phyloP scores from a whole-genome alignment of 1,140 invertebrate species.

The Lerema accius region DNA sequence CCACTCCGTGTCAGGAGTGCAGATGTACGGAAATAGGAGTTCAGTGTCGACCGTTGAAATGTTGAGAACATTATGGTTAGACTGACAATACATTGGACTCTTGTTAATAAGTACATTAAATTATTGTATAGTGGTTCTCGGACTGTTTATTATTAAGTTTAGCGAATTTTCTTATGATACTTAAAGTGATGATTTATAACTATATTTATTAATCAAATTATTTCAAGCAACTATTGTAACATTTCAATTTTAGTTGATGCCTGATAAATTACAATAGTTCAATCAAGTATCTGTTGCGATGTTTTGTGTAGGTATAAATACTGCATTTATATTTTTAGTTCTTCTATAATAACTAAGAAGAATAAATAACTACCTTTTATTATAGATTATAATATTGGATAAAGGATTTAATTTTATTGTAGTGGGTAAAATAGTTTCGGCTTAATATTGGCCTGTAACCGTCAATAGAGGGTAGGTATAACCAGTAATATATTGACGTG shows the following conservation, averaged over 20 bases:
- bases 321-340: not conserved
- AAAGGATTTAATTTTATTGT: not conserved
- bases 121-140: slow-evolving; percentile 42
- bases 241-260: not conserved
- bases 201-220: slow-evolving; percentile 31
- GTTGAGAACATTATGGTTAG: slow-evolving; percentile 65
- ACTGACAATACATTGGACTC: slow-evolving; percentile 4
- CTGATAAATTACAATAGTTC: not conserved
- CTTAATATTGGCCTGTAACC: not conserved
- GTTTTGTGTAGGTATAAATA: not conserved
- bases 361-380: not conserved
- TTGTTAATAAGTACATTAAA: slow-evolving; percentile 22
- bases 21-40: slow-evolving; percentile 94
- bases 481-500: no score
- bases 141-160: slow-evolving; percentile 21
- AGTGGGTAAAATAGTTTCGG: not conserved
- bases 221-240: not conserved
- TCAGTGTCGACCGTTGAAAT: slow-evolving; percentile 89
- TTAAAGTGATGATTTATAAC: slow-evolving; percentile 5
- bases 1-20: slow-evolving; percentile 91
- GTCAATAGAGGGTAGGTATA: no score
- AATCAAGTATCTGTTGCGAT: not conserved
- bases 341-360: no score
- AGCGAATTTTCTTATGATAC: slow-evolving; percentile 14
- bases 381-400: not conserved